Base-by-base conservation (phyloP, 2,113 vertebrate genomes). In the Oxyruncus cristatus region DNA sequence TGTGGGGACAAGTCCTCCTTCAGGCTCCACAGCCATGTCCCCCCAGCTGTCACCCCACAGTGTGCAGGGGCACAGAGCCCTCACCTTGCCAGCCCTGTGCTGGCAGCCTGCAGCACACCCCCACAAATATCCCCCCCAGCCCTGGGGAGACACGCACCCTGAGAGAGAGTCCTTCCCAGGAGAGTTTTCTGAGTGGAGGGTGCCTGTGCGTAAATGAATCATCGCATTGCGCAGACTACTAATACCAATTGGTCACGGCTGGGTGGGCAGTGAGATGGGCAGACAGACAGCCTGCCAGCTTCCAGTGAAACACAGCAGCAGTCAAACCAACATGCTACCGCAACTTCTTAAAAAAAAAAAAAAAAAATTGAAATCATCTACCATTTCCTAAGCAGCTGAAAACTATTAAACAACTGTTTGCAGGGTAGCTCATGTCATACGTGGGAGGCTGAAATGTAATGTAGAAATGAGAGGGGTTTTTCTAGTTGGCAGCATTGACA, bases 391-490 rank as follows among this genome's bases (percentile, higher is more conserved):
- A 93, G 85, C 88, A 93, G 91, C 74, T 91, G 63, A 63, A 87
- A 96, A 91, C 85, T 88, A 91, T 96, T 96, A 92, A 97, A 93
- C 91, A 93, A 95, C 80, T 94, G 95, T 95, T 96, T 95, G 89
- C 88, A 88, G 84, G 66, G 83, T 84, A 92, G 79, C 89, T 94
- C 35, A 22, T 92, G 85, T 90, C 85, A 63, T 72, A 87, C 2
- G 85, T 94, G 74, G 94, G 97, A 95, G 89, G 95, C 65, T 93
- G 92, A 85, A 85, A 95, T n/a, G 74, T 82, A 80, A 82, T 46
- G 89, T 22, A 96, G 93, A 53, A 96, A 97, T 72, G 80, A 92
- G 94, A 94, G 79, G 28, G 62, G 74, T 73, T 94, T 96, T 96
- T 95, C 91, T 89, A 92, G 77, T 75, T 93, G 92, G 80, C 63